Evolutionary conservation across 2,797 vertebrate species (phyloP).

Genomic region (Labeo calbasu): DNA sequence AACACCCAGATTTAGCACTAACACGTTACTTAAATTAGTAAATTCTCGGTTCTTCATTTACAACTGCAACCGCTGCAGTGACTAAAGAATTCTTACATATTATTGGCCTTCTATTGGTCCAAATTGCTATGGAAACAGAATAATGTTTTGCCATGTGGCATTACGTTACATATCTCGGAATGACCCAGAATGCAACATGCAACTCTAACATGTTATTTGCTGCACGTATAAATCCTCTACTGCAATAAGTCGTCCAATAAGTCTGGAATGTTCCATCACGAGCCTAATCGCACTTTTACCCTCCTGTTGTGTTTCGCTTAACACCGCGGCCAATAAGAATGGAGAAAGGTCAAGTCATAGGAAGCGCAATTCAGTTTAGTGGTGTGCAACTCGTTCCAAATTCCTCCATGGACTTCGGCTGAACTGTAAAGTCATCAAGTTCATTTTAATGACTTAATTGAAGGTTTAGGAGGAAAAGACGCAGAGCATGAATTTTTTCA

Average conservation of each 20-base stretch:
- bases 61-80: background rate
- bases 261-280: conserved; percentile 38
- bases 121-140: conserved; percentile 10
- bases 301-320: conserved; percentile 7
- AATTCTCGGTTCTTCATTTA: background rate
- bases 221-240: background rate
- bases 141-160: conserved; percentile 1
- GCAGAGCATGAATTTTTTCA: conserved; percentile 5
- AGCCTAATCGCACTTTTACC: conserved; percentile 23
- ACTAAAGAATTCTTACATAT: background rate
- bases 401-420: conserved; percentile 27
- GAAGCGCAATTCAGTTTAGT: conserved; percentile 42
- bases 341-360: conserved; percentile 24
- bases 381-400: conserved; percentile 29
- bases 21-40: conserved; percentile 1
- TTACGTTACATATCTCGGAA: background rate
- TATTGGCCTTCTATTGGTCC: background rate
- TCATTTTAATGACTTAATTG: conserved; percentile 26
- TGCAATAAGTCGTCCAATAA: conserved; percentile 19
- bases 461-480: conserved; percentile 22
- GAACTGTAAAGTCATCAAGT: conserved; percentile 31
- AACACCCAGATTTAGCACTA: background rate
- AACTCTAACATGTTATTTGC: conserved; percentile 30
- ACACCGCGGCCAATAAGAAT: conserved; percentile 7
- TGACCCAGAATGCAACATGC: conserved; percentile 3